Base-by-base conservation (phyloP, 2,888 invertebrate species). In the Anodontia alba region DNA sequence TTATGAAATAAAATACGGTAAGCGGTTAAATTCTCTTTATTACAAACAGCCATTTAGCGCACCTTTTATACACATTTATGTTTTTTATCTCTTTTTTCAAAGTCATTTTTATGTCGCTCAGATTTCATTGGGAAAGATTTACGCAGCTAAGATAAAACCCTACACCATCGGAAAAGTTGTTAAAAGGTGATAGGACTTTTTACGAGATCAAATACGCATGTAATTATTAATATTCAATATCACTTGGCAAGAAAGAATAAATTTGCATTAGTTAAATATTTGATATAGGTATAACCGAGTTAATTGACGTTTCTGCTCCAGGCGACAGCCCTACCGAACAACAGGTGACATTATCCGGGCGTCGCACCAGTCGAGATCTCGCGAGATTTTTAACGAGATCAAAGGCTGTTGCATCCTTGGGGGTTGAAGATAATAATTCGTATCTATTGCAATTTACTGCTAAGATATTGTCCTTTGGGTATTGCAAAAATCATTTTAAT, bases 401-500 rank as follows among this genome's bases (percentile, higher is more conserved):
- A 81, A 85, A 85, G 78, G 75, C 67, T 33, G 42, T 46, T 72
- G n/a, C 29, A 73, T 17, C 46, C 73, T 77, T 69, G 43, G 78
- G 80, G 84, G 75, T 73, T 54, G 36, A 23, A 49, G 62, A 75
- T 73, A 72, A 80, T 73, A 69, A 78, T 74, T 71, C 75, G 72
- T 79, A 81, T 84, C 84, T 71, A 36, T 70, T 70, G 69, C 79
- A 74, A 81, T 81, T 81, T 81, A 73, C 79, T 79, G 74, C 73
- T 75, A 79, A 72, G 74, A 76, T 73, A 69, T 36, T 75, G 23
- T 51, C 69, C 79, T 42, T 71, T 42, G 42, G 76, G 51, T 79
- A 73, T 69, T 73, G 79, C 69, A 78, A 80, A n/a, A 81, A 80
- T 84, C 77, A 79, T 79, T 74, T 68, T 84, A 84, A 84, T 81